Percentiles rank a stretch among this genome's conserved stretches.
Conservation (phyloP, 2,797 vertebrate species). For the Lepus oiostolus region DNA sequence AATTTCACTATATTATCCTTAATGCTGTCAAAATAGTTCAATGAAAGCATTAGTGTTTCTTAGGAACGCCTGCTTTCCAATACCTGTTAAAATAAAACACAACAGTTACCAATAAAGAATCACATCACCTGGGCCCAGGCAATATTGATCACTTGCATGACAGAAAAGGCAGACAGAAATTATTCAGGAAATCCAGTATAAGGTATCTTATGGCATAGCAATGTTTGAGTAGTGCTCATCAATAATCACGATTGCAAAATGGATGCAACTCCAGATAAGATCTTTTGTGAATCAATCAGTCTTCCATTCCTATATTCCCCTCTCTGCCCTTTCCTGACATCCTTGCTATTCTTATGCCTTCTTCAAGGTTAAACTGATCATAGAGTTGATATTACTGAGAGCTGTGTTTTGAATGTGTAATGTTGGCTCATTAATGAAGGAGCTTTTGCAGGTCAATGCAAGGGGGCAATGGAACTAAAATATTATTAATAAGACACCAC, state of each 20-base stretch:
- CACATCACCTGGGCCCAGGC: neutral
- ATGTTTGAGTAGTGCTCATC: neutral
- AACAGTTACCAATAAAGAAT: neutral
- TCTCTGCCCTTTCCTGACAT: neutral
- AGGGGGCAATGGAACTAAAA: constrained; percentile 54
- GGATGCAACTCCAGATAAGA: neutral
- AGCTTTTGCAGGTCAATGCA: neutral
- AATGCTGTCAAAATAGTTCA: neutral
- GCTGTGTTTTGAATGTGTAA: constrained; percentile 57
- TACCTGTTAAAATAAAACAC: neutral
- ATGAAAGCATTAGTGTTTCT: neutral
- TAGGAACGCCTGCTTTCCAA: neutral
- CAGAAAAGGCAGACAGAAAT: neutral
- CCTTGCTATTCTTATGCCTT: neutral
- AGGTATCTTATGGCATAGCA: neutral
- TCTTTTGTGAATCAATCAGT: neutral
- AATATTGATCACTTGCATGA: neutral
- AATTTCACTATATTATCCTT: neutral
- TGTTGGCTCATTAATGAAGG: constrained; percentile 56
- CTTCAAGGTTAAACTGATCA: constrained; percentile 56
- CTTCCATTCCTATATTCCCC: neutral
- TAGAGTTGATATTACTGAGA: constrained; percentile 42
- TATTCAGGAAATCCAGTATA: neutral
- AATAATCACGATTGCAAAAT: neutral
- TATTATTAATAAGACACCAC: constrained; percentile 45